These are phyloP conservation scores for Solea solea DNA, from an alignment of 2,113 vertebrate species.

Conservation along the genomic window DNA sequence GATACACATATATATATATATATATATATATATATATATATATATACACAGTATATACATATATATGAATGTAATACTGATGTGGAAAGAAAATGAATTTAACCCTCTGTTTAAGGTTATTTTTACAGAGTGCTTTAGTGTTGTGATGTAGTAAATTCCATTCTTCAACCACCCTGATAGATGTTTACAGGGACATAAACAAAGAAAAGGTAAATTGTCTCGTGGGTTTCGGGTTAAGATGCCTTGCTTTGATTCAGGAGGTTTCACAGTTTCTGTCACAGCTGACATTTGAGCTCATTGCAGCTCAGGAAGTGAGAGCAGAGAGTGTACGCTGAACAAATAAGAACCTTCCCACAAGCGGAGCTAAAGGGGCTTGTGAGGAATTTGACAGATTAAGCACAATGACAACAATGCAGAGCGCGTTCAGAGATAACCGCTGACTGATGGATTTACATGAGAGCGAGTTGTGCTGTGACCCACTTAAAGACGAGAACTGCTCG, in stretches of 20 bases:
- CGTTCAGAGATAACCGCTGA: constrained; percentile 6
- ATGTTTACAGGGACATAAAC: constrained; percentile 43
- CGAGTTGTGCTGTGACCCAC: constrained; percentile 61
- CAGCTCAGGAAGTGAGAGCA: not conserved
- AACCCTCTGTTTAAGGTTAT: not conserved
- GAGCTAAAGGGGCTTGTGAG: not conserved
- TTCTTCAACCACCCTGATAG: constrained; percentile 22
- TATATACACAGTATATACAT: no score
- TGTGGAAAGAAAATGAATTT: not conserved
- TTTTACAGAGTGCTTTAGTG: constrained; percentile 25
- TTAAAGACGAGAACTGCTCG: constrained; percentile 54
- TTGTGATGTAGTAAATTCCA: constrained; percentile 31
- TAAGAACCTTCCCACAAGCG: constrained; percentile 23
- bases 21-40: no score
- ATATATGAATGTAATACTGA: not conserved
- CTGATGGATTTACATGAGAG: constrained; percentile 17
- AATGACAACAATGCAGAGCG: constrained; percentile 16
- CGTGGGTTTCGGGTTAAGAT: constrained; percentile 12
- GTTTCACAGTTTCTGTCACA: constrained; percentile 30
- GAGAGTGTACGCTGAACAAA: not conserved
- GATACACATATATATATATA: not conserved
- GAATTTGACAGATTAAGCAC: constrained; percentile 17
- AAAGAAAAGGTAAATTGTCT: constrained; percentile 47
- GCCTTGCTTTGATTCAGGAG: constrained; percentile 49
- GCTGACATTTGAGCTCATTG: constrained; percentile 10